Evolutionary conservation across 2,888 invertebrate species (phyloP).

Genomic region (Drosophila subsilvestris): DNA sequence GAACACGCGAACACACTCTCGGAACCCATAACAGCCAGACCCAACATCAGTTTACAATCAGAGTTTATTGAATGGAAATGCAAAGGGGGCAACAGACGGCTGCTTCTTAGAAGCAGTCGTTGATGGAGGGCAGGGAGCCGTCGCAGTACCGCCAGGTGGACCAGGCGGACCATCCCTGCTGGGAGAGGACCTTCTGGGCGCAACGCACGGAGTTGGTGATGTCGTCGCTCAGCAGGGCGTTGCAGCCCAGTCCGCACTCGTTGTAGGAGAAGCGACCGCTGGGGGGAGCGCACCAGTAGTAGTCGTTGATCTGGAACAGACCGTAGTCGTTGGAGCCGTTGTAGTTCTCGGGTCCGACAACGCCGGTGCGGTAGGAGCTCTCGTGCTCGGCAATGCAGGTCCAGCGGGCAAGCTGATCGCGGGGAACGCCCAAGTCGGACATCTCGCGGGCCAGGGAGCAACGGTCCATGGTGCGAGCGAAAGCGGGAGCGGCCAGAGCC

Average conservation of each 20-base stretch:
- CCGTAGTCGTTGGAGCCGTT: conserved; percentile 84
- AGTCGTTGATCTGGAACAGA: conserved; percentile 82
- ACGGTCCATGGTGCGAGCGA: conserved; percentile 59
- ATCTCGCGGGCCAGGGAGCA: conserved; percentile 72
- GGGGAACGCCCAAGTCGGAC: conserved; percentile 67
- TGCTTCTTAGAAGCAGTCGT: conserved; percentile 61
- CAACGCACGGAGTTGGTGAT: conserved; percentile 74
- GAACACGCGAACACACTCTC: conserved; percentile 1
- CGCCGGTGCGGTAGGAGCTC: conserved; percentile 82
- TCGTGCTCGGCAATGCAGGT: conserved; percentile 1
- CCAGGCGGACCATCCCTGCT: conserved; percentile 73
- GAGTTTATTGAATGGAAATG: conserved; percentile 1
- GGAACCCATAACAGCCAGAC: neutral
- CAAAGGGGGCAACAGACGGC: too few relatives aligned
- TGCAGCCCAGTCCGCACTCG: conserved; percentile 72
- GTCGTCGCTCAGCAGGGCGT: conserved; percentile 69
- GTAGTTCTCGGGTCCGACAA: conserved; percentile 83
- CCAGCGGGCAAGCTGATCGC: conserved; percentile 50
- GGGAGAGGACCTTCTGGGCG: conserved; percentile 53
- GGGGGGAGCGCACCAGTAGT: conserved; percentile 79
- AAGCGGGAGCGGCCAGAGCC: conserved; percentile 58
- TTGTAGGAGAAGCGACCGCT: conserved; percentile 69
- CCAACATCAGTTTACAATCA: neutral
- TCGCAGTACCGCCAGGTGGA: conserved; percentile 70
- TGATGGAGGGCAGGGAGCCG: conserved; percentile 64